These are phyloP conservation scores for Trachops cirrhosus DNA, from an alignment of 2,797 vertebrate genomes.

Conservation along the genomic window DNA sequence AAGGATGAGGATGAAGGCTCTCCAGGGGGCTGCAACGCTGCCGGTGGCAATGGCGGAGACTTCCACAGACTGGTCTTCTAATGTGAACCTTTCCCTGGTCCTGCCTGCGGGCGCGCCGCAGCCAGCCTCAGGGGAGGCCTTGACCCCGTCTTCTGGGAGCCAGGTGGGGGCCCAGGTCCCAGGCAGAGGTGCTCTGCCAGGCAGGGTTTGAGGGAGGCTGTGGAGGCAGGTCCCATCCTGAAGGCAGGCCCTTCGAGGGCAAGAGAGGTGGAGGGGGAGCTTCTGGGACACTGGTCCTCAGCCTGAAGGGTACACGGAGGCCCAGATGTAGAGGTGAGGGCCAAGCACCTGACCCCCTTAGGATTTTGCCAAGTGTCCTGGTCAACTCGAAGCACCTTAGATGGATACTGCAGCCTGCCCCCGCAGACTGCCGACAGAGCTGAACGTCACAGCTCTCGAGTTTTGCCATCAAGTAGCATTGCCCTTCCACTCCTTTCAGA, in stretches of 20 bases:
- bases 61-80: constrained; percentile 87
- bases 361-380: constrained; percentile 36
- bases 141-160: background rate
- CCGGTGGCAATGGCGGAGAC: constrained; percentile 74
- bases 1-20: constrained; percentile 83
- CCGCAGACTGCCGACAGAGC: background rate
- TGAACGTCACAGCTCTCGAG: background rate
- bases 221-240: background rate
- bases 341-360: background rate
- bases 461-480: background rate
- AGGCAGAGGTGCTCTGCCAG: background rate
- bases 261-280: background rate
- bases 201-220: background rate
- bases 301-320: background rate
- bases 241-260: background rate
- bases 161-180: background rate
- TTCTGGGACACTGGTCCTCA: background rate
- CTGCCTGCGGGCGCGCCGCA: background rate
- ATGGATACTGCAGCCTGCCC: background rate
- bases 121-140: background rate
- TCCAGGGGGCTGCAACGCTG: constrained; percentile 80
- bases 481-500: background rate
- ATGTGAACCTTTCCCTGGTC: background rate
- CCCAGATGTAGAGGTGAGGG: background rate
- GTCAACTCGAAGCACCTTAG: background rate